phyloP scores from a whole-genome alignment of 2,113 vertebrate species.

The Pangasianodon gigas region DNA sequence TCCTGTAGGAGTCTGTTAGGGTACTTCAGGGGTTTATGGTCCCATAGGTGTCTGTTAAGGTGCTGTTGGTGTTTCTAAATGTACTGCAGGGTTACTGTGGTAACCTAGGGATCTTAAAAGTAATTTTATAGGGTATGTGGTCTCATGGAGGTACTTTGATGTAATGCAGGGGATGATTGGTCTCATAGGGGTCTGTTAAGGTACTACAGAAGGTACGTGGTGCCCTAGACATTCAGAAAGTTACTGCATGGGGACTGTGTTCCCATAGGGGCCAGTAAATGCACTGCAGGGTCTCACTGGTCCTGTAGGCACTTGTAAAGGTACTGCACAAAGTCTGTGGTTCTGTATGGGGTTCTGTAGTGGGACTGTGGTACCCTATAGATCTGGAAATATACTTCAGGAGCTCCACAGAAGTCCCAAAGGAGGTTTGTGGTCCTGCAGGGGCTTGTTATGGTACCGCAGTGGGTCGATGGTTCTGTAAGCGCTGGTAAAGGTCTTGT shows the following conservation, averaged over 20 bases:
- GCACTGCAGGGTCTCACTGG: not conserved
- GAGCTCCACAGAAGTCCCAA: not conserved
- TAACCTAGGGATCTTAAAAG: not conserved
- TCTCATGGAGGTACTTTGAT: too few species aligned
- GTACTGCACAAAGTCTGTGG: not conserved
- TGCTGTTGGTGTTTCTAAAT: not conserved
- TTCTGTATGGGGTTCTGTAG: not conserved
- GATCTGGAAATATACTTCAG: not conserved
- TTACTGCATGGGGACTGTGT: not conserved
- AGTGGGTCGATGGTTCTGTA: not conserved
- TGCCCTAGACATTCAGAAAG: not conserved
- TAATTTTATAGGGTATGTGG: not conserved
- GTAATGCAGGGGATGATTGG: not conserved
- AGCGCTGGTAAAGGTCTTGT: not conserved
- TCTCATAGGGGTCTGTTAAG: not conserved
- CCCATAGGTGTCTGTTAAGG: not conserved
- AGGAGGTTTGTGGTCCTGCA: not conserved
- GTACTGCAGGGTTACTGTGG: not conserved
- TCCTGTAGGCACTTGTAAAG: not conserved
- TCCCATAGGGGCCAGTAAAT: not conserved
- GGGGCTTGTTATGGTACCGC: not conserved
- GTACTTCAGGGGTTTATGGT: not conserved
- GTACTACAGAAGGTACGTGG: not conserved
- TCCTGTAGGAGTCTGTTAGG: not conserved
- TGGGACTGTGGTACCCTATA: not conserved